Evolutionary conservation across 2,888 invertebrate genomes (phyloP).

Genomic region (Calliphora vomitoria): DNA sequence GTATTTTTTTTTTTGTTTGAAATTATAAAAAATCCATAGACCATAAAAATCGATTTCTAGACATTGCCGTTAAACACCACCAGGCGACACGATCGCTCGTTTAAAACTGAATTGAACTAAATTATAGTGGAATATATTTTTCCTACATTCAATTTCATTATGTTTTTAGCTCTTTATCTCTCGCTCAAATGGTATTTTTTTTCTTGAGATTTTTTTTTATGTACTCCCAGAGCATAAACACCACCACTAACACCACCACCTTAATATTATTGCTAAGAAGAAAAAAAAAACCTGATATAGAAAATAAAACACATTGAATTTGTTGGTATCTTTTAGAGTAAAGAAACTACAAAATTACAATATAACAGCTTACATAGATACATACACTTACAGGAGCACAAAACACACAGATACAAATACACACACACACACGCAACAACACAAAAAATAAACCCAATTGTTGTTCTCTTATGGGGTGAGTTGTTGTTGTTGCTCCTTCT

Average conservation of each 20-base stretch:
- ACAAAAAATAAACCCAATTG: background rate
- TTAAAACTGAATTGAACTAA: constrained; percentile 79
- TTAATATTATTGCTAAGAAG: constrained; percentile 36
- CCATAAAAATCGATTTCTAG: constrained; percentile 15
- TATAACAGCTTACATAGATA: background rate
- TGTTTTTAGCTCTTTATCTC: constrained; percentile 51
- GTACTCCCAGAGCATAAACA: constrained; percentile 50
- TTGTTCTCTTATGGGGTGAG: constrained; percentile 43
- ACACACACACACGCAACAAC: background rate
- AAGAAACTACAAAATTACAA: constrained; percentile 42
- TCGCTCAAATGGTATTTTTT: constrained; percentile 23
- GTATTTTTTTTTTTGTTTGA: constrained; percentile 9
- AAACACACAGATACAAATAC: constrained; percentile 30
- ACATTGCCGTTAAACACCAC: constrained; percentile 75
- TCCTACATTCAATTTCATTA: constrained; percentile 26
- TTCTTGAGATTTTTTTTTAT: constrained; percentile 17
- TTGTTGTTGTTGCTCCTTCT: constrained; percentile 42
- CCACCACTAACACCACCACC: constrained; percentile 33
- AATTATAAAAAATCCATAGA: constrained; percentile 8
- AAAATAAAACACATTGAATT: constrained; percentile 17
- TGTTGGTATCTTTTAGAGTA: constrained; percentile 51
- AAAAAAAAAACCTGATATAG: constrained; percentile 69
- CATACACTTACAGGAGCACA: background rate
- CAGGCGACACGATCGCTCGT: constrained; percentile 79
- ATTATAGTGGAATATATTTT: constrained; percentile 66